These are phyloP conservation scores for Eulemur rubriventer DNA, from an alignment of 2,797 vertebrate species.

Conservation along the genomic window DNA sequence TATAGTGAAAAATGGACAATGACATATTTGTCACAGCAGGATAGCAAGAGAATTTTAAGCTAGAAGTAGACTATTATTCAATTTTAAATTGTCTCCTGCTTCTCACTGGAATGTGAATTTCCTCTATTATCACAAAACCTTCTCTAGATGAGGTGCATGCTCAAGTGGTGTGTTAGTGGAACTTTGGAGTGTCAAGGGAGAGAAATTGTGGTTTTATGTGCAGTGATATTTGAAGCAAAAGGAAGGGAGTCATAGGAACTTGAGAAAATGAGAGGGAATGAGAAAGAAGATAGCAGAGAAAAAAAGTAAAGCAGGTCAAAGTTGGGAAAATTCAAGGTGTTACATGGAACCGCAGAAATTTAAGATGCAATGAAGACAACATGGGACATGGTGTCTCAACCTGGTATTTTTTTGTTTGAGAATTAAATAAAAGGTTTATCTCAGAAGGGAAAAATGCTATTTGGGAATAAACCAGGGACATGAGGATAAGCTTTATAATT, in stretches of 20 bases:
- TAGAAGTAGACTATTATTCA: background rate
- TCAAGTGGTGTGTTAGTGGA: background rate
- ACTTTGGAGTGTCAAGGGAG: background rate
- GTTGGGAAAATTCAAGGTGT: background rate
- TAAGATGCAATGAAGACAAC: background rate
- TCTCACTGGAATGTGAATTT: background rate
- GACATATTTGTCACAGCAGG: background rate
- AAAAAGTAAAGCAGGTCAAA: background rate
- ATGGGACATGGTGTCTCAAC: background rate
- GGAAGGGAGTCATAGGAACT: rapidly evolving
- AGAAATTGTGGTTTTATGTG: background rate
- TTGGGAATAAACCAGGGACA: background rate
- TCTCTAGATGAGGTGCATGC: background rate
- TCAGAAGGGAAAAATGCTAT: background rate
- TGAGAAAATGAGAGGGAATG: background rate
- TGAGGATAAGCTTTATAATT: background rate
- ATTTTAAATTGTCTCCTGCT: background rate
- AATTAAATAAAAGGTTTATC: background rate
- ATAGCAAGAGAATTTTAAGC: background rate
- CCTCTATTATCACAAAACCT: background rate
- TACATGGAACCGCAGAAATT: background rate
- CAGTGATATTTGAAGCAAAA: background rate
- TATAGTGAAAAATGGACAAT: background rate
- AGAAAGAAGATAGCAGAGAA: background rate
- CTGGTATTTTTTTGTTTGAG: background rate